A percentile compares a stretch with the other conserved stretches of the same genome.
Evolutionary conservation across 2,888 invertebrate genomes (phyloP).

Genomic region (Synanthedon formicaeformis): DNA sequence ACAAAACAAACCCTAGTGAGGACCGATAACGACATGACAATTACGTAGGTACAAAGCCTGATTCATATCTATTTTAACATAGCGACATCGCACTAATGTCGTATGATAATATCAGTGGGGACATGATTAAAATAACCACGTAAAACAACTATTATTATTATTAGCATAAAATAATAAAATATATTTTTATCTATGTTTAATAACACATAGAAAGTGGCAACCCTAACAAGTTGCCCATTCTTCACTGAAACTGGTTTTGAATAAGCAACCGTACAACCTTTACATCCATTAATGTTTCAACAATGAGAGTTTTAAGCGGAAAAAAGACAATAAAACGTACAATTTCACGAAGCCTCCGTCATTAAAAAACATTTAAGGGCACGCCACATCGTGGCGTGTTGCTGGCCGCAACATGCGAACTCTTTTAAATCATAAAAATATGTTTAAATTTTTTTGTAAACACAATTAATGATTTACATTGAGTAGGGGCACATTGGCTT

Average conservation of each 20-base stretch:
- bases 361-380: slow-evolving; percentile 31
- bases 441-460: background rate
- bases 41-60: background rate
- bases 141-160: too few species aligned
- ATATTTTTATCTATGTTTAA: too few species aligned
- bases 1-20: background rate
- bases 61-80: background rate
- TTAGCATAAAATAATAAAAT: too few species aligned
- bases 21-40: background rate
- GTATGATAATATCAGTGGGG: too few species aligned
- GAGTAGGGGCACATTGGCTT: too few species aligned
- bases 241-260: background rate
- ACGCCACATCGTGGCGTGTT: slow-evolving; percentile 9
- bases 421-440: background rate
- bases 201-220: too few species aligned
- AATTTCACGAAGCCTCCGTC: slow-evolving; percentile 15
- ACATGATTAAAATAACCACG: too few species aligned
- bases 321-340: slow-evolving; percentile 18
- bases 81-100: too few species aligned
- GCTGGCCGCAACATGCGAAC: background rate
- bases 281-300: background rate
- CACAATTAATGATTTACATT: too few species aligned
- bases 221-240: too few species aligned
- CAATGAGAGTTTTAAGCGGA: background rate
- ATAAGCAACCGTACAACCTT: background rate